Percentiles rank a stretch among this genome's conserved stretches.
phyloP scores from a whole-genome alignment of 2,888 invertebrate species.

The Xestia xanthographa region DNA sequence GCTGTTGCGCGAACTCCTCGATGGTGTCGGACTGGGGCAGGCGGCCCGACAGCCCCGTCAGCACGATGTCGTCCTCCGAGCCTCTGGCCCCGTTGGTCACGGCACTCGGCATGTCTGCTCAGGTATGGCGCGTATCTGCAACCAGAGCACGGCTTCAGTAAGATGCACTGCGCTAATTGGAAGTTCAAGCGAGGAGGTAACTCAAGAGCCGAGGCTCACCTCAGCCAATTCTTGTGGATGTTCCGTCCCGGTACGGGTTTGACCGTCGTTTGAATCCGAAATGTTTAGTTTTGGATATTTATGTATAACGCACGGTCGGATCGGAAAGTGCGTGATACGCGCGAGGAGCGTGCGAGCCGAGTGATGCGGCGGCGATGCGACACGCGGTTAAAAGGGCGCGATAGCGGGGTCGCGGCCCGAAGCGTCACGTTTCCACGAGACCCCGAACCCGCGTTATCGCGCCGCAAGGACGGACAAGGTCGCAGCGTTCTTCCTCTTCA shows the following conservation, averaged over 20 bases:
- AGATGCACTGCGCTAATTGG: background rate
- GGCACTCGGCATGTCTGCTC: conserved; percentile 82
- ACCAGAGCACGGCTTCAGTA: conserved; percentile 65
- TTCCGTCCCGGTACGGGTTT: conserved; percentile 35
- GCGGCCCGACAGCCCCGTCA: conserved; percentile 96
- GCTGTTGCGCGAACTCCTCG: conserved; percentile 97
- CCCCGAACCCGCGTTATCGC: conserved; percentile 77
- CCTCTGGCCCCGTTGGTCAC: conserved; percentile 80
- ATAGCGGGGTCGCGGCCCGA: conserved; percentile 84
- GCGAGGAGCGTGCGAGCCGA: conserved; percentile 75
- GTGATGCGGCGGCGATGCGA: conserved; percentile 75
- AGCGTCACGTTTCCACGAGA: conserved; percentile 80
- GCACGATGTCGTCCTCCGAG: conserved; percentile 93
- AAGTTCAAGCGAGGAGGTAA: background rate
- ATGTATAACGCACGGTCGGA: conserved; percentile 47
- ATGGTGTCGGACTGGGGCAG: conserved; percentile 97
- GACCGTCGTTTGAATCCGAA: conserved; percentile 46
- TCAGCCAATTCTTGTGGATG: conserved; percentile 24
- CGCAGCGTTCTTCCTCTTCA: conserved; percentile 74
- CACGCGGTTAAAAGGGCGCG: conserved; percentile 82
- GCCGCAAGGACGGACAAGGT: conserved; percentile 87
- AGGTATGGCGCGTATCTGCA: conserved; percentile 71
- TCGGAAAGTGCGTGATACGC: conserved; percentile 66
- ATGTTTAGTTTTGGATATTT: conserved; percentile 51
- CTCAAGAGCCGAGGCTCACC: conserved; percentile 55